phyloP scores from a whole-genome alignment of 2,888 invertebrate species.

The Cephus rjabovi region DNA sequence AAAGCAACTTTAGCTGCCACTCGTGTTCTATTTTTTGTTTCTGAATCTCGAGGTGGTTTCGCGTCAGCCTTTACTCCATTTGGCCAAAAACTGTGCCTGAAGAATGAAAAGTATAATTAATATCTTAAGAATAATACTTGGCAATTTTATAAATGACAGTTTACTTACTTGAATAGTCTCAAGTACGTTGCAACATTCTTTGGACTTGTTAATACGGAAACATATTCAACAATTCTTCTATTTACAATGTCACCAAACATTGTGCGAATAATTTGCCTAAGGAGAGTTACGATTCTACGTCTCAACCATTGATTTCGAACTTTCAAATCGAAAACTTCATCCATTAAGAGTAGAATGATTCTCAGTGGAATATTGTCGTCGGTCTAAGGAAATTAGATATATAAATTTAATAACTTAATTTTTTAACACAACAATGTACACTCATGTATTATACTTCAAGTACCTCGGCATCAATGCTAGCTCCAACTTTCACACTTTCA shows the following conservation, averaged over 20 bases:
- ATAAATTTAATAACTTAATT: background rate
- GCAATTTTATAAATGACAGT: conserved; percentile 29
- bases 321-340: conserved; percentile 87
- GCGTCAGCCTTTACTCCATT: conserved; percentile 71
- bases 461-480: conserved; percentile 72
- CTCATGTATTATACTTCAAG: background rate
- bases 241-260: conserved; percentile 88
- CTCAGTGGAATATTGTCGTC: conserved; percentile 85
- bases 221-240: conserved; percentile 88
- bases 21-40: conserved; percentile 79
- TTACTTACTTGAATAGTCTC: conserved; percentile 82
- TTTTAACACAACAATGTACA: background rate
- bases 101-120: conserved; percentile 37
- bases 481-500: conserved; percentile 69
- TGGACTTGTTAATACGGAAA: conserved; percentile 87
- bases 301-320: conserved; percentile 86
- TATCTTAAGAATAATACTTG: conserved; percentile 69
- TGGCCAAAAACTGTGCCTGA: conserved; percentile 73
- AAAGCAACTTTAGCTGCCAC: conserved; percentile 89
- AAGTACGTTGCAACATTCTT: conserved; percentile 90
- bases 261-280: conserved; percentile 82
- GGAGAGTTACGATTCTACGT: conserved; percentile 78
- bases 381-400: conserved; percentile 63
- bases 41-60: conserved; percentile 68
- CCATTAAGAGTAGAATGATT: conserved; percentile 83